These are phyloP conservation scores for Pluvialis apricaria DNA, from an alignment of 2,113 vertebrate species.

Conservation along the genomic window DNA sequence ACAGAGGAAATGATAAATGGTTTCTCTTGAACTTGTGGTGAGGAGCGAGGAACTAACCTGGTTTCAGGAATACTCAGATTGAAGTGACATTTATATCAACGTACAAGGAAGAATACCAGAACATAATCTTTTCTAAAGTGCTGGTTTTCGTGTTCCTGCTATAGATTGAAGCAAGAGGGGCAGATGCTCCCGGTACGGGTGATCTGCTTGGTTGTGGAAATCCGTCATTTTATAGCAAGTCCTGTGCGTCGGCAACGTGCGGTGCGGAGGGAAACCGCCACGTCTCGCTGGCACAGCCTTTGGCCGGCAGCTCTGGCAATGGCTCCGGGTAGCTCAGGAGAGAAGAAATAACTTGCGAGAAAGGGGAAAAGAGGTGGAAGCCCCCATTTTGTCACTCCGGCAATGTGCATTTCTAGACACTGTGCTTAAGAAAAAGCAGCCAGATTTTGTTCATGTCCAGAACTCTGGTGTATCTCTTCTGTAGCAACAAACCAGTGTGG, in stretches of 20 bases:
- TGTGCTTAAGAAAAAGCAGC: background rate
- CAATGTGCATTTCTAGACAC: background rate
- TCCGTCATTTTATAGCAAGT: background rate
- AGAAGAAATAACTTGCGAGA: background rate
- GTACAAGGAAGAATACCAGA: background rate
- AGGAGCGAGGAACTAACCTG: background rate
- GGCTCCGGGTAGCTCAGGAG: background rate
- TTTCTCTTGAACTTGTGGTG: background rate
- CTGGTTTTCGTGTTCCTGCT: background rate
- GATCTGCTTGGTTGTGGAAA: background rate
- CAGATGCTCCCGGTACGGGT: background rate
- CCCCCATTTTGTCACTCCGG: background rate
- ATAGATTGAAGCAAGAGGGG: background rate
- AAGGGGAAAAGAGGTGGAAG: background rate
- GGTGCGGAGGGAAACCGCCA: background rate
- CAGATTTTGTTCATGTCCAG: background rate
- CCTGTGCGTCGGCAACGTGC: fast-evolving
- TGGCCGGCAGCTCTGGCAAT: background rate
- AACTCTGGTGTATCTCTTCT: background rate
- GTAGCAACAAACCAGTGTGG: background rate
- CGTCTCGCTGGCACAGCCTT: fast-evolving
- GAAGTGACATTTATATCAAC: background rate
- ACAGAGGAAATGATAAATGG: background rate
- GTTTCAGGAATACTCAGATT: background rate
- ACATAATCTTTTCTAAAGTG: background rate